Evolutionary conservation across 2,113 vertebrate species (phyloP).

Genomic region (Perca fluviatilis): DNA sequence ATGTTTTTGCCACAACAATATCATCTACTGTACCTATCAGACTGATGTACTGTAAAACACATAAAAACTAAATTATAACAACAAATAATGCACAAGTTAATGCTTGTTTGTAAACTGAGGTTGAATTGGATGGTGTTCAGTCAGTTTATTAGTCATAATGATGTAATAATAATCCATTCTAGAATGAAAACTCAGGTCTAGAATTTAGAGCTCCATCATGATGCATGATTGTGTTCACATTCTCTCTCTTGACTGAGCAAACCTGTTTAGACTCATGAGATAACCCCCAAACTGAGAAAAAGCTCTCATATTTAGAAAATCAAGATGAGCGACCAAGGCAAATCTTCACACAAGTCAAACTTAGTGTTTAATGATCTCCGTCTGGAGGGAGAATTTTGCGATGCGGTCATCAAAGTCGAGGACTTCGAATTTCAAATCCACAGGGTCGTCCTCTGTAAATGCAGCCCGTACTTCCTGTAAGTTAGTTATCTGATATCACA

Average conservation of each 20-base stretch:
- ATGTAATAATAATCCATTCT: background rate
- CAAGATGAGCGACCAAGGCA: conserved; percentile 6
- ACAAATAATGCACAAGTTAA: background rate
- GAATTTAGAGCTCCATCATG: background rate
- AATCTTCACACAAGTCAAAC: background rate
- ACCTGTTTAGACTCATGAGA: background rate
- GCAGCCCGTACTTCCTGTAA: conserved; percentile 47
- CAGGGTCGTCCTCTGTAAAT: conserved; percentile 39
- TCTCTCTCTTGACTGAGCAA: background rate
- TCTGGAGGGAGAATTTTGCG: conserved; percentile 9
- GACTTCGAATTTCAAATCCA: conserved; percentile 34
- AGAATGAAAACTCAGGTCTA: background rate
- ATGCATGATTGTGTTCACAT: background rate
- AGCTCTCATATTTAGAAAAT: background rate
- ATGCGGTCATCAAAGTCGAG: conserved; percentile 46
- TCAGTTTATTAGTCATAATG: background rate
- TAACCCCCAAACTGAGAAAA: too few species aligned
- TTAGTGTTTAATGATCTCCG: conserved; percentile 4
- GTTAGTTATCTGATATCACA: conserved; percentile 9
- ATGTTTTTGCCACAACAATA: background rate
- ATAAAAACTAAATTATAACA: background rate
- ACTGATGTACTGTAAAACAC: background rate
- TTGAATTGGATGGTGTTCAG: background rate
- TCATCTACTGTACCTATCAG: too few species aligned
- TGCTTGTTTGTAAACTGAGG: background rate